Evolutionary conservation across 2,113 vertebrate species (phyloP).

Genomic region (Falco punctatus): DNA sequence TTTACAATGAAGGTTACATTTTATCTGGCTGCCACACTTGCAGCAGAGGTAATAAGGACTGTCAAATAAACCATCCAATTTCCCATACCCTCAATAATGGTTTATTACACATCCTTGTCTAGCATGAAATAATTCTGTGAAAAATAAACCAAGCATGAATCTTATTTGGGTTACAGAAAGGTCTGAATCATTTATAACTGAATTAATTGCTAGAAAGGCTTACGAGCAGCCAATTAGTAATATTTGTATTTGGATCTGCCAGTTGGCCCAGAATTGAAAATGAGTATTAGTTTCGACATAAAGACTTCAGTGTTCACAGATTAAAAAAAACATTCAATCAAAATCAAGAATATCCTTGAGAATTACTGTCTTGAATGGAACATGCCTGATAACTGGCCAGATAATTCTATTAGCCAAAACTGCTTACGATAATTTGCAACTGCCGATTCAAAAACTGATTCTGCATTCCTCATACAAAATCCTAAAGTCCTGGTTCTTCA

Average conservation of each 20-base stretch:
- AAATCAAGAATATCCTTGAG: conserved; percentile 36
- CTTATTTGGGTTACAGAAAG: conserved; percentile 55
- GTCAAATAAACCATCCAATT: neutral
- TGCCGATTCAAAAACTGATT: neutral
- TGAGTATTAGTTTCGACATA: conserved; percentile 31
- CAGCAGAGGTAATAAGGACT: neutral
- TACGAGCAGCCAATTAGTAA: conserved; percentile 50
- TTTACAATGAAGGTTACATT: neutral
- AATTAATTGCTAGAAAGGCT: conserved; percentile 55
- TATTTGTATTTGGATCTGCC: conserved; percentile 57
- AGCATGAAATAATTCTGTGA: neutral
- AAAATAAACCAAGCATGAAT: conserved; percentile 26
- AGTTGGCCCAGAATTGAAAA: conserved; percentile 41
- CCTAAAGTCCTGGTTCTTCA: neutral
- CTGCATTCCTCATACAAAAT: neutral
- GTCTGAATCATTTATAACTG: conserved; percentile 60
- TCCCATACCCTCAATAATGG: neutral
- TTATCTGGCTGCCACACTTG: neutral
- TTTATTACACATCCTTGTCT: conserved; percentile 19
- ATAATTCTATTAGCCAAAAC: neutral
- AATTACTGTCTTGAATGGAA: conserved; percentile 30
- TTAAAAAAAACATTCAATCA: conserved; percentile 19
- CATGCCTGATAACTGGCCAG: conserved; percentile 25
- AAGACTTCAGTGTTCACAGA: neutral
- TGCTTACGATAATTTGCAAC: neutral